Base-by-base conservation (phyloP, 2,888 invertebrate genomes). In the Blomia tropicalis region DNA sequence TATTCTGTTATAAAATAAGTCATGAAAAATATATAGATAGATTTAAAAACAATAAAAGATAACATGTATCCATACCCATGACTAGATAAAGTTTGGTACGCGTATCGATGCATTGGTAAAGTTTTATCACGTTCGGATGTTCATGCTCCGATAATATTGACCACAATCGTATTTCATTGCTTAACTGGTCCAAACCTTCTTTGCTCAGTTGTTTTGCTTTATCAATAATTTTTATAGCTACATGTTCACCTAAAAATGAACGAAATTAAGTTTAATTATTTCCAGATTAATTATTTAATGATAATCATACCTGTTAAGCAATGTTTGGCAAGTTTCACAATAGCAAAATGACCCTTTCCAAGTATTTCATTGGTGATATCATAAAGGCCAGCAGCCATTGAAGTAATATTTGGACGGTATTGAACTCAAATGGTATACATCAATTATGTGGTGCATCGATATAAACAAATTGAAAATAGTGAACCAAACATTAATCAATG, bases 101-200 rank as follows among this genome's bases (percentile, higher is more conserved):
- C 41, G 98, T 99, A 77, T 98, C 98, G 73, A 98, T 98, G 67
- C 98, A 96, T 79, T 98, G 95, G 77, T 99, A 98, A 58, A 98
- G 79, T 63, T 95, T 80, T 54, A 98, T 96, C 43, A 98, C 95
- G 78, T 98, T 92, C 32, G 96, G 95, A 78, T 98, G 98, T 75
- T 98, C 96, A 23, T 64, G 56, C 58, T 64, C 64, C 11, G 65
- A 65, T 30, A 65, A 41, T 23, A 65, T 43, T 27, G 64, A 65
- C 54, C 99, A 96, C 70, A 98, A 77, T 67, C 92, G 82, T 66
- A 89, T 78, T 84, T 87, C 76, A 62, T 66, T 66, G 76, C 92
- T 90, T 69, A 98, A 82, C 80, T 98, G 95, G 65, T 90, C 85
- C 72, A 87, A 84, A 22, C 95, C 93, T 43, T 91, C 84, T 70